Evolutionary conservation across 1,140 invertebrate genomes (phyloP), one percentile per base, ranked within the genome.

Genomic region (Drosophila obscura): DNA sequence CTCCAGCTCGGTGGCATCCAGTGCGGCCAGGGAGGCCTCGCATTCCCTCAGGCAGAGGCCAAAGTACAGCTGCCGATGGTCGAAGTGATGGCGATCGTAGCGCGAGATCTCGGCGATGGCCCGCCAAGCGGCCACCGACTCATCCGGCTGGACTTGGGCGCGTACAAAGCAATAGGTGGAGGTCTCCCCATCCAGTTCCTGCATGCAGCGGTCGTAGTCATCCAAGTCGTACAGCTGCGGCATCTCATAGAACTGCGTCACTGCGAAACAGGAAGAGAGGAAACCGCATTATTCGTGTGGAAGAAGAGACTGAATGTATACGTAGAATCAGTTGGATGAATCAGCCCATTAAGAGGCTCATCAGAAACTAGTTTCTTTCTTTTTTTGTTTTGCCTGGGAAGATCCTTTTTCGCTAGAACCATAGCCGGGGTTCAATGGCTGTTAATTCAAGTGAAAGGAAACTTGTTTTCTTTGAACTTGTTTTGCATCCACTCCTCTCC

Each of bases 51-150:
- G 68, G 75, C 93, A 94, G 0, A 94, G 80, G 4, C 92, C 93
- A 81, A 93, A 91, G 48, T 94, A 93, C 55, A 94, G 83, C 65
- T 93, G 92, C 51, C 92, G 92, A 80, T 94, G 93, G 56, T 93
- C 92, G 35, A 92, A 94, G 66, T 94, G 93, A 77, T 93, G 93
- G 6, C 92, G 77, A 61, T 85, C 89, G 68, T 93, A 73, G 22
- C 81, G 91, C 45, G 93, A 93, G 57, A 93, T 93, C 68, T 92
- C 80, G 11, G 52, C 61, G 77, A 94, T 93, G 55, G 92, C 91
- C 4, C 78, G 56, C 93, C 93, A 93, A 5, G 93, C 90, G 5
- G 90, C 62, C 60, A 56, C 90, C 67, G 56, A 78, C 48, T 6
- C 58, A 69, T 68, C 60, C 62, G 69, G 91, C 63, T 67, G 81